A percentile compares a stretch with the other conserved stretches of the same genome.
These are phyloP conservation scores for Thecophora atra DNA, from an alignment of 2,888 invertebrate species.

Conservation along the genomic window DNA sequence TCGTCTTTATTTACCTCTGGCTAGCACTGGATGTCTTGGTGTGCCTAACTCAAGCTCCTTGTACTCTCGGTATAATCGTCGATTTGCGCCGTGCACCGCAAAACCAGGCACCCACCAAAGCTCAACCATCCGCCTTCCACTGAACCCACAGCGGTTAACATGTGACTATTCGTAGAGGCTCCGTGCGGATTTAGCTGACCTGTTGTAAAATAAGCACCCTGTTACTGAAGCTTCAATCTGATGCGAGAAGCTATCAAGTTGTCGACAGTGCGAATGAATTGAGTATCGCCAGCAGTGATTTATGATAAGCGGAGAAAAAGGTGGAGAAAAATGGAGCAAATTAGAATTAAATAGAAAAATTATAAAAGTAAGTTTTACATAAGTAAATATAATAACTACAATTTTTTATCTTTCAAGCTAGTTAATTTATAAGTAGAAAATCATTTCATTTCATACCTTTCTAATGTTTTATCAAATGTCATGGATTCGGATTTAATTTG, in stretches of 20 bases:
- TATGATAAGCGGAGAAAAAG: constrained; percentile 43
- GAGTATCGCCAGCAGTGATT: constrained; percentile 61
- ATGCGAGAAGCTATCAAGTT: constrained; percentile 64
- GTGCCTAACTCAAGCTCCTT: constrained; percentile 77
- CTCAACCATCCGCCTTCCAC: constrained; percentile 43
- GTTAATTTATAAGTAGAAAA: too few relatives aligned
- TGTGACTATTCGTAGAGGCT: constrained; percentile 45
- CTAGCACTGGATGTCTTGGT: constrained; percentile 80
- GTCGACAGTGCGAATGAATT: constrained; percentile 64
- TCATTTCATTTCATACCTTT: too few relatives aligned
- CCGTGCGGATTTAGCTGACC: constrained; percentile 50
- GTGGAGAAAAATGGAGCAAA: constrained; percentile 20
- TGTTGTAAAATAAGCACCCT: constrained; percentile 63
- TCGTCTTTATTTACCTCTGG: constrained; percentile 75
- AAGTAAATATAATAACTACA: too few relatives aligned
- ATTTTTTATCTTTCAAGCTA: too few relatives aligned
- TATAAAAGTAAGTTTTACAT: not conserved
- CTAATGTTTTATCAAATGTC: too few relatives aligned
- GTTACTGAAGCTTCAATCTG: constrained; percentile 62
- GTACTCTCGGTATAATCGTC: constrained; percentile 75
- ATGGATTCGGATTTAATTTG: not conserved
- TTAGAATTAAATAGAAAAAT: not conserved
- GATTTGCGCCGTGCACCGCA: constrained; percentile 78
- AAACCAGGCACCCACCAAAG: constrained; percentile 67
- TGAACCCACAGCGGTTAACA: constrained; percentile 53